Evolutionary conservation across 1,140 invertebrate genomes (phyloP), one percentile per base, ranked within the genome.

Genomic region (Drosophila carrolli): DNA sequence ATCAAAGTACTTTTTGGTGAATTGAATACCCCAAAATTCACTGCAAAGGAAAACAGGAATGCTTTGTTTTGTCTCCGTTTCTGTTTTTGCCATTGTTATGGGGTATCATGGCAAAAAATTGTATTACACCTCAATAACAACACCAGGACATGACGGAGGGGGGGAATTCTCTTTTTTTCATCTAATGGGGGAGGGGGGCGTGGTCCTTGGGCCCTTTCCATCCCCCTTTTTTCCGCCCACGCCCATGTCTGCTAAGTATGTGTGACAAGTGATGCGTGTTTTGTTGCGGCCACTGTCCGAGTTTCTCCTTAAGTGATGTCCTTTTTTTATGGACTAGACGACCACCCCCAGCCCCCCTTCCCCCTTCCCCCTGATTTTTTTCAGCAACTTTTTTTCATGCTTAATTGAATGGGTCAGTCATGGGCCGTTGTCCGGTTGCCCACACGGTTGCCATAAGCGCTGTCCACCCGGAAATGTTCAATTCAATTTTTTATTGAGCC

Each of bases 91-190:
- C 78, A 76, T 81, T 88, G 83, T 84, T 84, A 76, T 71, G 85
- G 81, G 75, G 81, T 85, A 89, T 90, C 81, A 81, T 89, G 81
- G 85, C 78, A 91, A 78, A 79, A 91, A 91, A 91, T 91, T 91
- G 90, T 91, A 91, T 91, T 91, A 91, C 90, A 91, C 90, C 90
- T 91, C 81, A 91, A 91, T 91, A 91, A 91, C 85, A 91, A 91
- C 77, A 90, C 78, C 85, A 91, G 86, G 83, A 91, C 90, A 91
- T 78, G 90, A 75, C 68, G 76, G 79, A 77, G 79, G 68, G 81
- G 81, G 16, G 81, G 16, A 10, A 10, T 51, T 38, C 68, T 62
- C 10, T 40, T 40, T 48, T 48, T 48, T 27, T 13, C 11, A 32
- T 32, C 29, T 6, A 32, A 6, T 7, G 10, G 44, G 62, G 47